Evolutionary conservation across 2,113 vertebrate species (phyloP).

Genomic region (Cyprinodon tularosa): DNA sequence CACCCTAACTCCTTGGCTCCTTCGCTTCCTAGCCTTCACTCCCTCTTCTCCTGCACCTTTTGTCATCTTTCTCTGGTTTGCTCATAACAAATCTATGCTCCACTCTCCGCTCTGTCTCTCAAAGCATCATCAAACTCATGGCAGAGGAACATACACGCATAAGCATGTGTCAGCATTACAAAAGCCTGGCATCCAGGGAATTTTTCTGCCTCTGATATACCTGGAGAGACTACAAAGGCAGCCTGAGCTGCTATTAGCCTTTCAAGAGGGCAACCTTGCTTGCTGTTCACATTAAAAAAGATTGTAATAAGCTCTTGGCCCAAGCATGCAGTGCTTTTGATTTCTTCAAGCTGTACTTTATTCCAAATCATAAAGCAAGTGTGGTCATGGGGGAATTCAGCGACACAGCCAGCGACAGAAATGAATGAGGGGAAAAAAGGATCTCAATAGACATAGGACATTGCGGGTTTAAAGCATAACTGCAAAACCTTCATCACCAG

Average conservation of each 20-base stretch:
- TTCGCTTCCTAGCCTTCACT: constrained; percentile 32
- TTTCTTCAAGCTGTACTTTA: constrained; percentile 14
- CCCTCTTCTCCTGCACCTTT: constrained; percentile 35
- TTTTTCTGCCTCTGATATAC: constrained; percentile 30
- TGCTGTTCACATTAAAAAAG: constrained; percentile 29
- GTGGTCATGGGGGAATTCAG: constrained; percentile 10
- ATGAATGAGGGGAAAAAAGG: not conserved
- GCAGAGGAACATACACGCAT: constrained; percentile 14
- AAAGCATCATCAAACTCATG: not conserved
- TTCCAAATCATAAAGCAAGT: constrained; percentile 32
- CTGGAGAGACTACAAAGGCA: constrained; percentile 59
- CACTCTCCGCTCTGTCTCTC: constrained; percentile 15
- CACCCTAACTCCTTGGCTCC: constrained; percentile 27
- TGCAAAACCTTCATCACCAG: not conserved
- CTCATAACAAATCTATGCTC: not conserved
- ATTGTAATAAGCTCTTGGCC: constrained; percentile 36
- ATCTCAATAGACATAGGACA: not conserved
- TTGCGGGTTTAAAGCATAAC: constrained; percentile 2
- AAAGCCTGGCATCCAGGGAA: constrained; percentile 45
- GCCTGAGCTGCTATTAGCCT: constrained; percentile 20
- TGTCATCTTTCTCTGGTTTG: constrained; percentile 53
- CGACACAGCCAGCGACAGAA: constrained; percentile 1
- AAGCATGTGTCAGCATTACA: constrained; percentile 45
- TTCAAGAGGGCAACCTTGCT: constrained; percentile 38
- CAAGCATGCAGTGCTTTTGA: constrained; percentile 11